These are phyloP conservation scores for Hylomyscus alleni DNA, from an alignment of 2,797 vertebrate genomes.

Conservation along the genomic window DNA sequence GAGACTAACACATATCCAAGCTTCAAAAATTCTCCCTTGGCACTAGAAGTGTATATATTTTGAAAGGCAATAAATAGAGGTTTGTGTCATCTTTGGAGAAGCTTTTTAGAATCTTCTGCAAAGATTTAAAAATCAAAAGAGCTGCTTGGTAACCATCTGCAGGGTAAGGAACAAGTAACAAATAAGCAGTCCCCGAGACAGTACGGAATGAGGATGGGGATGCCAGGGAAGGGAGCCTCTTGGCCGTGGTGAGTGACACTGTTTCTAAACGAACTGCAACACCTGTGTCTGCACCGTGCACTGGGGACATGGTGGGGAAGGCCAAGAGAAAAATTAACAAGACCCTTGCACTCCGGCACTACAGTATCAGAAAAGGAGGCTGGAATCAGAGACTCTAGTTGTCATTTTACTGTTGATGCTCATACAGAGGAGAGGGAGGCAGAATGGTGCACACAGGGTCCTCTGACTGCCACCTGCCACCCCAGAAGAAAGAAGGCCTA, in stretches of 20 bases:
- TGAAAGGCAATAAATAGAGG: constrained; percentile 77
- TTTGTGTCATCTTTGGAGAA: constrained; percentile 70
- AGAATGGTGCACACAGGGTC: fast-evolving
- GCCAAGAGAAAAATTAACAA: background rate
- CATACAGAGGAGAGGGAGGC: fast-evolving
- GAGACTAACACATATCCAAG: constrained; percentile 80
- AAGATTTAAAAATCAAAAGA: constrained; percentile 78
- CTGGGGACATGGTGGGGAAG: background rate
- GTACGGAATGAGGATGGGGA: background rate
- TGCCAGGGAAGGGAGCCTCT: background rate
- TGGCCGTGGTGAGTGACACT: background rate
- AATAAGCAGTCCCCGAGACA: background rate
- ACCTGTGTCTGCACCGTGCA: background rate
- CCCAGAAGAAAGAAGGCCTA: background rate
- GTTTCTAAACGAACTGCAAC: background rate
- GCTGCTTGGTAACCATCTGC: constrained; percentile 56
- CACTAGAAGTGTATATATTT: constrained; percentile 67
- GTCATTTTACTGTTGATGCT: background rate
- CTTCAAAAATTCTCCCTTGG: constrained; percentile 78
- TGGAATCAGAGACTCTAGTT: background rate
- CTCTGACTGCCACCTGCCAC: background rate
- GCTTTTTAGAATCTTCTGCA: constrained; percentile 71
- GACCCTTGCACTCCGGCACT: background rate
- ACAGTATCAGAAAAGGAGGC: no score
- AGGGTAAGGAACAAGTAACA: constrained; percentile 59